Percentiles rank a stretch among this genome's conserved stretches.
Evolutionary conservation across 2,113 vertebrate genomes (phyloP).

Genomic region (Muntiacus reevesi): DNA sequence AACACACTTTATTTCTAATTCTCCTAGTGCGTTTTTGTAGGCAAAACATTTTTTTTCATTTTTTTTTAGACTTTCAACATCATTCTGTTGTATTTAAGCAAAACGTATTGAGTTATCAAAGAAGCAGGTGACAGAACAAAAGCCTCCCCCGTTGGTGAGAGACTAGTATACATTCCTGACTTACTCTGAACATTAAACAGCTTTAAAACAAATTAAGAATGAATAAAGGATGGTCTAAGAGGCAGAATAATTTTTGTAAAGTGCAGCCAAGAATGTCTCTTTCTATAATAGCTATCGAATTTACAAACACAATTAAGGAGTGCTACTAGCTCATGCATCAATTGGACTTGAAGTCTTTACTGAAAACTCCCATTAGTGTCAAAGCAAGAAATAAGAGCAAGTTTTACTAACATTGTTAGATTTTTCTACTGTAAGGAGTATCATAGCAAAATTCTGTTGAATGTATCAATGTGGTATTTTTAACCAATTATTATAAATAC

Average conservation of each 20-base stretch:
- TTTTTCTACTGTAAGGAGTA: background rate
- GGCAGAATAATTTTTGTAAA: slow-evolving; percentile 62
- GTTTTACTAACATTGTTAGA: slow-evolving; percentile 9
- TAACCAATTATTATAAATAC: background rate
- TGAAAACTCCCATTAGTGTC: slow-evolving; percentile 69
- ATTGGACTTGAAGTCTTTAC: slow-evolving; percentile 61
- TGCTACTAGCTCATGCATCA: slow-evolving; percentile 60
- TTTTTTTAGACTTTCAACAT: background rate
- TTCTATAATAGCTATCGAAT: slow-evolving; percentile 71
- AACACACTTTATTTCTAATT: background rate
- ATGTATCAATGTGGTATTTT: background rate
- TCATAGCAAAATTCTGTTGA: background rate
- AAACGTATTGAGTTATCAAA: background rate
- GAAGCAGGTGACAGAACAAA: background rate
- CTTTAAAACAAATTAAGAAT: slow-evolving; percentile 50
- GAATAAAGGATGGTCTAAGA: slow-evolving; percentile 51
- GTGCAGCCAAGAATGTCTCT: slow-evolving; percentile 53
- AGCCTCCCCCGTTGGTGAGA: background rate
- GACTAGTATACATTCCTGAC: background rate
- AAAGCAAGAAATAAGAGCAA: slow-evolving; percentile 54
- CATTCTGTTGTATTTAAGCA: background rate
- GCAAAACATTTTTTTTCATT: background rate
- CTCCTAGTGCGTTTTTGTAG: background rate
- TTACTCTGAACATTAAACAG: slow-evolving; percentile 23
- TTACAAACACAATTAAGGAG: slow-evolving; percentile 73